Conservation (phyloP, 1,140 invertebrate species). For the Cotesia typhae region DNA sequence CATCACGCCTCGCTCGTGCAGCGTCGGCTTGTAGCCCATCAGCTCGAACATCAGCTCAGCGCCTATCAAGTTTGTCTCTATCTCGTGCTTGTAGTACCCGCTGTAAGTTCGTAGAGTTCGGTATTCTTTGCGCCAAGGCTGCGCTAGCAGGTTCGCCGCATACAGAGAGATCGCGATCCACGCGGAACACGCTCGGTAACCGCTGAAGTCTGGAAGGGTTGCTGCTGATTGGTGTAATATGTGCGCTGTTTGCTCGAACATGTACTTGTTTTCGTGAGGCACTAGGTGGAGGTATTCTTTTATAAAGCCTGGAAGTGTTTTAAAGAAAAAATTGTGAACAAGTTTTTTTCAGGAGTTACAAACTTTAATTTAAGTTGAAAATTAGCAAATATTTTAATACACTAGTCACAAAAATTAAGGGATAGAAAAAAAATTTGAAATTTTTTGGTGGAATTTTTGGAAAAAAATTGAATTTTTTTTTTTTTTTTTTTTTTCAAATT, state of each 20-base stretch:
- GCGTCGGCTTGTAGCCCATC: conserved; percentile 80
- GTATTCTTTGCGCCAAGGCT: conserved; percentile 90
- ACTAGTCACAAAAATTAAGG: no score
- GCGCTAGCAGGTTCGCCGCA: conserved; percentile 83
- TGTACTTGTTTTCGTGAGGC: conserved; percentile 82
- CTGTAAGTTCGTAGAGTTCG: conserved; percentile 82
- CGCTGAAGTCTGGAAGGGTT: conserved; percentile 77
- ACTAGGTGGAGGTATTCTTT: conserved; percentile 80
- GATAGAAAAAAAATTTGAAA: no score
- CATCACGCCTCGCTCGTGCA: conserved; percentile 59
- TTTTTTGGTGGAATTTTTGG: no score
- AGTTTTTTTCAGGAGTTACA: background rate
- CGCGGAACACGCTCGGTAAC: conserved; percentile 79
- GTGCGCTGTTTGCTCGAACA: conserved; percentile 75
- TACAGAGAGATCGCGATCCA: conserved; percentile 86
- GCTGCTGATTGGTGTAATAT: conserved; percentile 78
- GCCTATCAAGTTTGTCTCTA: conserved; percentile 79
- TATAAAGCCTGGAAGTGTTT: conserved; percentile 72
- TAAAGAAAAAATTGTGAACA: conserved; percentile 58
- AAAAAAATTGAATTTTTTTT: no score
- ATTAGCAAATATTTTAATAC: no score
- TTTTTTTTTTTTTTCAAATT: no score
- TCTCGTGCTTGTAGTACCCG: conserved; percentile 87
- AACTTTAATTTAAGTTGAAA: conserved; percentile 32
- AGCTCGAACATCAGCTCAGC: conserved; percentile 79